Conservation (phyloP, 2,888 invertebrate genomes). For the Cataglyphis albicans region DNA sequence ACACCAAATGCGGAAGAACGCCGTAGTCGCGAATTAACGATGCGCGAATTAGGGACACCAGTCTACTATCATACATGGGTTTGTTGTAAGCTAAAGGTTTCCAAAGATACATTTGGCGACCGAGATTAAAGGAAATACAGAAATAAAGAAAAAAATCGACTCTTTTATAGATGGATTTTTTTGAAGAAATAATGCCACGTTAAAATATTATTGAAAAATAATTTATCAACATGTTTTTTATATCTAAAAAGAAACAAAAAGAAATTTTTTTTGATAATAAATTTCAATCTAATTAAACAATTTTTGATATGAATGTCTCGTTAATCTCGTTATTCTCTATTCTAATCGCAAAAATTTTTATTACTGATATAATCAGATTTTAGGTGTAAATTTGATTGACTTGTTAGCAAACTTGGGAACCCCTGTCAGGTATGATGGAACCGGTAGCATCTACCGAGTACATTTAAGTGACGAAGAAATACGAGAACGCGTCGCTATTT, state of each 20-base stretch:
- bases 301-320: not conserved
- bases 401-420: conserved; percentile 19
- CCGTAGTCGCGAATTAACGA: conserved; percentile 61
- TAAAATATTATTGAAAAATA: not conserved
- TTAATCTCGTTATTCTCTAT: not conserved
- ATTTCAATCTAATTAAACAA: not conserved
- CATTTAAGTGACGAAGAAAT: conserved; percentile 40
- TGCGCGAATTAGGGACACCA: conserved; percentile 28
- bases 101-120: not conserved
- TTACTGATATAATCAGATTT: not conserved
- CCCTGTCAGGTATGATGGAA: conserved; percentile 26
- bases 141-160: not conserved
- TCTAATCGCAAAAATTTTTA: not conserved
- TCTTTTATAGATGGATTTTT: not conserved
- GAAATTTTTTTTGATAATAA: not conserved
- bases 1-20: conserved; percentile 61
- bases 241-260: not conserved
- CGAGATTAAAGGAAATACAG: not conserved
- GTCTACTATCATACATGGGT: conserved; percentile 6
- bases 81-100: conserved; percentile 22
- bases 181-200: not conserved
- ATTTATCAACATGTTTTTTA: not conserved
- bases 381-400: not conserved
- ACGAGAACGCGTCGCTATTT: conserved; percentile 46
- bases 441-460: conserved; percentile 53